Evolutionary conservation across 2,888 invertebrate species (phyloP), one percentile per base, ranked within the genome.

Genomic region (Standfussiana lucernea): DNA sequence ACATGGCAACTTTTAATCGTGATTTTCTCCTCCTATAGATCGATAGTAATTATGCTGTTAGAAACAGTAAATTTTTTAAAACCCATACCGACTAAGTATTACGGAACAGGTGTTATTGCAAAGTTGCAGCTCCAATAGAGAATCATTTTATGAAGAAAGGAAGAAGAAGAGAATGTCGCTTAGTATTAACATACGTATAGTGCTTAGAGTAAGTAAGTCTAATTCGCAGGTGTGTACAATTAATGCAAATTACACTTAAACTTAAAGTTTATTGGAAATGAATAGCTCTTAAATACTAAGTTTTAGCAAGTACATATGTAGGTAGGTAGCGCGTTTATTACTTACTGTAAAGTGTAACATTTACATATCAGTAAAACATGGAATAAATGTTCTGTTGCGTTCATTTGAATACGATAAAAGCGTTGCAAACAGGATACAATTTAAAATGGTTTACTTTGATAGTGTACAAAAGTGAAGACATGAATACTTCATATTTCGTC

Each of bases 391-490:
- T 62, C 75, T 21, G 72, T 72, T 82, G 72, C 56, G 7, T 78
- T 75, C 61, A 81, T 83, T 85, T 85, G 77, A 83, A 83, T 85
- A 77, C 56, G 65, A 77, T 77, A 61, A 68, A 80, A 72, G 69
- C 37, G 62, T 76, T 81, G 66, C 82, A 65, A 77, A 85, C 85
- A 81, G 82, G 85, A 72, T 85, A 77, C 69, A 61, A 77, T 68
- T 80, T 74, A 64, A 72, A 77, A 72, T 77, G 50, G 68, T 42
- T 74, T 74, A 77, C 56, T 74, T 72, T 67, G 61, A 70, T 50
- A n/a, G n/a, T 15, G 21, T 61, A 35, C 5, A 32, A 35, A 61
- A 35, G 5, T 4, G 18, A 32, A 59, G 2, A 32, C 59, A 59
- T 21, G 59, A 1, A 11, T 5, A 21, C 61, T 59, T 40, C 37